Evolutionary conservation across 1,140 invertebrate genomes (phyloP).

Genomic region (Leptestheria dahalacensis): DNA sequence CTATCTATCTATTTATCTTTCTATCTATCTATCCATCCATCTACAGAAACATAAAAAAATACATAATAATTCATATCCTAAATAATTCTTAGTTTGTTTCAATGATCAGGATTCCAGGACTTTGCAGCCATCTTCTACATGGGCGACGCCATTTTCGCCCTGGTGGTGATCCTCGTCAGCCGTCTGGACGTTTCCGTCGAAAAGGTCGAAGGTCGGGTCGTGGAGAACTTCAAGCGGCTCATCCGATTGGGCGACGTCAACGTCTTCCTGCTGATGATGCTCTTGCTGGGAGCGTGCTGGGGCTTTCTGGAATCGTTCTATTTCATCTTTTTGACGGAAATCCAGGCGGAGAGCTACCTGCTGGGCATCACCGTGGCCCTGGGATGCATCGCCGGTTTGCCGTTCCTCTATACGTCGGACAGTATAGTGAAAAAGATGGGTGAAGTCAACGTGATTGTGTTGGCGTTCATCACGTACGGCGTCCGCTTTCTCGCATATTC

Average conservation of each 20-base stretch:
- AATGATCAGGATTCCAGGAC: slow-evolving; percentile 46
- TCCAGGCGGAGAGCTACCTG: slow-evolving; percentile 60
- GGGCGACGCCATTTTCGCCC: slow-evolving; percentile 47
- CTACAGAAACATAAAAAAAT: too few relatives aligned
- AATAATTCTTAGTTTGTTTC: neutral
- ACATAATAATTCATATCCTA: too few relatives aligned
- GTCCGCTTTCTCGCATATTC: slow-evolving; percentile 63
- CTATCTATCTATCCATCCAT: too few relatives aligned
- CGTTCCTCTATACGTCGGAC: slow-evolving; percentile 62
- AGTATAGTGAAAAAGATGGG: slow-evolving; percentile 59
- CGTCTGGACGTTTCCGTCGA: slow-evolving; percentile 20
- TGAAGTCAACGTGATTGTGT: slow-evolving; percentile 61
- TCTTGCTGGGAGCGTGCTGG: slow-evolving; percentile 61
- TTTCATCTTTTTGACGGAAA: slow-evolving; percentile 64
- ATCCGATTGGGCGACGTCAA: slow-evolving; percentile 40
- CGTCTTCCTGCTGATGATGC: slow-evolving; percentile 59
- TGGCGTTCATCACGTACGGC: slow-evolving; percentile 65
- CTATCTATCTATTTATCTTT: too few relatives aligned
- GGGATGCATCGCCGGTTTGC: slow-evolving; percentile 59
- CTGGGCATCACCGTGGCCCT: slow-evolving; percentile 65
- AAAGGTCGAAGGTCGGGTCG: slow-evolving; percentile 17
- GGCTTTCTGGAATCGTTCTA: slow-evolving; percentile 72
- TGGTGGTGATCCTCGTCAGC: slow-evolving; percentile 37
- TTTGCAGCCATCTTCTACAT: slow-evolving; percentile 62
- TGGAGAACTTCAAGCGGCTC: slow-evolving; percentile 16